phyloP scores from a whole-genome alignment of 2,888 invertebrate species.

The Chaetoderma sp. region DNA sequence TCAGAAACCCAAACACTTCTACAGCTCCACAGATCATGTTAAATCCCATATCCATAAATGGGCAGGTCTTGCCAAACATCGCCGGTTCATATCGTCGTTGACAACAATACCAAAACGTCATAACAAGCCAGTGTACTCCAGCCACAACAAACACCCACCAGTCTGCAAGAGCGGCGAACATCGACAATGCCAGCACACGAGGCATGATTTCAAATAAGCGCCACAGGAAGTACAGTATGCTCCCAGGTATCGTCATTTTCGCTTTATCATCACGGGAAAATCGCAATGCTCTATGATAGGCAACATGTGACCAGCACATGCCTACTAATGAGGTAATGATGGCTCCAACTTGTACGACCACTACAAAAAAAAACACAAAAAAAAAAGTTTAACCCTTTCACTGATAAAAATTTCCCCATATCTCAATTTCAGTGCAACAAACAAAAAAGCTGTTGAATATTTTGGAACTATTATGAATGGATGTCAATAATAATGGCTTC shows the following conservation, averaged over 20 bases:
- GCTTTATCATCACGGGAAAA: slow-evolving; percentile 56
- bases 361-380: slow-evolving; percentile 39
- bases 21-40: slow-evolving; percentile 82
- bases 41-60: slow-evolving; percentile 56
- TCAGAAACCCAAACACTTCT: slow-evolving; percentile 87
- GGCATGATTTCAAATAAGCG: slow-evolving; percentile 68
- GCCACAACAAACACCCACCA: slow-evolving; percentile 63
- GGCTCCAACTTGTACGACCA: slow-evolving; percentile 42
- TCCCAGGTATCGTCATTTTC: slow-evolving; percentile 57
- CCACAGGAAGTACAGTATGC: slow-evolving; percentile 68
- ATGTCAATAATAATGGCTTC: no score
- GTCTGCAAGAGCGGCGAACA: slow-evolving; percentile 68
- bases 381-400: no score
- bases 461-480: no score
- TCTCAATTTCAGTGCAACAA: no score
- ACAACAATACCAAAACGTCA: slow-evolving; percentile 69
- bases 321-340: slow-evolving; percentile 56
- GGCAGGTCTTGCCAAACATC: slow-evolving; percentile 14
- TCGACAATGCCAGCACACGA: slow-evolving; percentile 68
- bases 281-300: slow-evolving; percentile 56
- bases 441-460: no score
- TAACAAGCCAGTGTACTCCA: slow-evolving; percentile 67
- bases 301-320: slow-evolving; percentile 51
- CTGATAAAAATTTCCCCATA: no score
- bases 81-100: slow-evolving; percentile 49